Evolutionary conservation across 2,888 invertebrate genomes (phyloP), one percentile per base, ranked within the genome.

Genomic region (Deroplatys truncata): DNA sequence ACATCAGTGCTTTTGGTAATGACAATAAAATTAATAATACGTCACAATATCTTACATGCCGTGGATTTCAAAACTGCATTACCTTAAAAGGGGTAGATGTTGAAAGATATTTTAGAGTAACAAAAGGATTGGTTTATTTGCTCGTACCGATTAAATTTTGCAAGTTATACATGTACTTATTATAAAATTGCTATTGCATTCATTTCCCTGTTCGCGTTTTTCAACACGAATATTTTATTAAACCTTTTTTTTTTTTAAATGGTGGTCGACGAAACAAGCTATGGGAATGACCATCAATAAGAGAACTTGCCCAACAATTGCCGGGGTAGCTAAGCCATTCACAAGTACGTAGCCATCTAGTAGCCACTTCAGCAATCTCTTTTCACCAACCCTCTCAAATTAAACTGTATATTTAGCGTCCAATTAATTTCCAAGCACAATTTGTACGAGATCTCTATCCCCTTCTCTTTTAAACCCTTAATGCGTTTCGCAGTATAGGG

Each of bases 351-450:
- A 72, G 56, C 85, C 56, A 49, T 43, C 43, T 87, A 82, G 83
- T 87, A 83, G 87, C 31, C 87, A 87, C 87, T 72, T 72, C 56
- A 72, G 56, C 56, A 16, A 72, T 72, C 56, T 72, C 56, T 72
- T 72, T 72, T 87, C 83, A 35, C 31, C 82, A 31, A 82, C 20
- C 89, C 89, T 82, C 89, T 89, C 84, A 89, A 89, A 89, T 89
- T 89, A 89, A 89, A 88, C 88, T 89, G 89, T 84, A 89, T 89
- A 89, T 89, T 89, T 85, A 89, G 85, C 85, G 89, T 89, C 89
- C 89, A 89, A 89, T 89, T 89, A 89, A 87, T 29, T 83, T 43
- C 35, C n/a, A 28, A 28, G 84, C 28, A 84, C 84, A 84, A 84
- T 84, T 72, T 72, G 56, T 72, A 72, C 56, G 56, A 72, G 56